Percentiles rank a stretch among this genome's conserved stretches.
phyloP scores from a whole-genome alignment of 1,140 invertebrate genomes.

The Eriocheir sinensis region DNA sequence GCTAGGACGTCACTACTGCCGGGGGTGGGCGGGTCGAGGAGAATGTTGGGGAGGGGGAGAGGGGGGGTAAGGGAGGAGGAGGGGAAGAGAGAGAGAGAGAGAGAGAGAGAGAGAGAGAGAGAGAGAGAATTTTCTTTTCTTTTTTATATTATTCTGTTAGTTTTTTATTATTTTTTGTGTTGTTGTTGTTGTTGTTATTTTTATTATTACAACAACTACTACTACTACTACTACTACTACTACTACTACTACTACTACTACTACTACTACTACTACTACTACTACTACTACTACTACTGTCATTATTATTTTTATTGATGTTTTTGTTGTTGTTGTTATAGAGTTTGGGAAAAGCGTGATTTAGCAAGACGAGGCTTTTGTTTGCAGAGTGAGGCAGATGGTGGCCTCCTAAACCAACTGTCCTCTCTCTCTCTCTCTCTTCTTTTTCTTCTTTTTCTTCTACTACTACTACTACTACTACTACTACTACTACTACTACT shows the following conservation, averaged over 20 bases:
- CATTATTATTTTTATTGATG: neutral
- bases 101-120: neutral
- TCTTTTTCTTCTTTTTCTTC: too few relatives aligned
- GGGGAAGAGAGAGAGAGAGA: neutral
- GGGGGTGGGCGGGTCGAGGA: neutral
- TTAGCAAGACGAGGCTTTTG: neutral
- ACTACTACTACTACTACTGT: neutral
- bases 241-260: neutral
- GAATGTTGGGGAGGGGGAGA: slow-evolving; percentile 4
- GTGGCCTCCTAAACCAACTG: too few relatives aligned
- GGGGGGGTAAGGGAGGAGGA: neutral
- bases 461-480: too few relatives aligned
- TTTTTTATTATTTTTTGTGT: neutral
- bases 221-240: neutral
- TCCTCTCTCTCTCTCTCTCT: slow-evolving; percentile 10
- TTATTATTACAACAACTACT: neutral
- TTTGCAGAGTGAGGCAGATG: neutral
- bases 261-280: slow-evolving; percentile 24
- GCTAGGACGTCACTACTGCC: too few relatives aligned
- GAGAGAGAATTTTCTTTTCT: too few relatives aligned
- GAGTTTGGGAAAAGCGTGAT: neutral
- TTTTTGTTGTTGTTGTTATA: neutral
- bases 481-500: too few relatives aligned
- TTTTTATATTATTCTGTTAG: too few relatives aligned
- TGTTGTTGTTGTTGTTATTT: neutral